Base-by-base conservation (phyloP, 2,888 invertebrate species). In the Clivina fossor region DNA sequence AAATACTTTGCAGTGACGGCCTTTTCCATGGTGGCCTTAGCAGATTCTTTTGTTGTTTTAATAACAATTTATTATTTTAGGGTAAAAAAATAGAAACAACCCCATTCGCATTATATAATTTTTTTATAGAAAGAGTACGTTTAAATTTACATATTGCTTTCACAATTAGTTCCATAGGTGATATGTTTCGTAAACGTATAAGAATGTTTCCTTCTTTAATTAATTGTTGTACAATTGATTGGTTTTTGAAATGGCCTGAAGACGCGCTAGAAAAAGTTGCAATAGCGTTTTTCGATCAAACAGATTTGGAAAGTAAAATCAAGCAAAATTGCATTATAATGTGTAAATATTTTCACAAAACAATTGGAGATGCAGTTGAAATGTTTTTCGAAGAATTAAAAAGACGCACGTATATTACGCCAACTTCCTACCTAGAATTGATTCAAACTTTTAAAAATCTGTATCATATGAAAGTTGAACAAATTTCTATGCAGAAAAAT, bases 181-280 rank as follows among this genome's bases (percentile, higher is more conserved):
- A 93, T 65, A 84, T 90, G 1, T 94, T 95, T 75, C 79, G 91
- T 60, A 85, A 86, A 66, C 80, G 91, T 26, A 80, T 95, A 53
- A 78, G 94, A 58, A 93, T 93, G 85, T 96, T 95, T 77, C 96
- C 96, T 0, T 94, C 95, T 3, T 78, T 97, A 37, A 90, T 95
- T 68, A 96, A 95, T 74, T 95, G 95, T 71, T 94, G 94, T 72
- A 94, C 94, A 13, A 93, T 96, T 62, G 94, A 96, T 72, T 96
- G 95, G 95, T 87, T 86, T 67, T 85, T 88, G 61, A 80, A 84
- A 8, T 96, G 96, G 96, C 95, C 95, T 0, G 81, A 87, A 18
- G 95, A 95, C 72, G 95, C 95, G 1, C 75, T 96, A 58, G 86
- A 90, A 71, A 85, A 86, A 49, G 93, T 96, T 30, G 93, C 93